These are phyloP conservation scores for Myotis findleyi DNA, from an alignment of 2,797 vertebrate genomes.

Conservation along the genomic window DNA sequence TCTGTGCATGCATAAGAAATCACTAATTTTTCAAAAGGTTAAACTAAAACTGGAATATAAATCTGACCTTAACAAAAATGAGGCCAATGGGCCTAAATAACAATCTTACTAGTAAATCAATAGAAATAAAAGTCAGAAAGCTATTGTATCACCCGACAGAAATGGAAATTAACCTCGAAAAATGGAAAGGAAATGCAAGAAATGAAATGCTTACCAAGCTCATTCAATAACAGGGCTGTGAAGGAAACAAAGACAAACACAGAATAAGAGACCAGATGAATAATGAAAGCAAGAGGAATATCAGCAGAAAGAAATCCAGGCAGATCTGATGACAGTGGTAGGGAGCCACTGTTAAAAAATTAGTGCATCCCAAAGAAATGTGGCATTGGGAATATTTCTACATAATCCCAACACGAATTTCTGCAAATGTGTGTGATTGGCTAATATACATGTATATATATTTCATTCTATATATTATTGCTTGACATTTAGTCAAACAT, in stretches of 20 bases:
- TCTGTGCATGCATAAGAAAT: conserved; percentile 4
- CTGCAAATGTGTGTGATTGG: neutral
- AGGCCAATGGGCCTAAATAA: conserved; percentile 61
- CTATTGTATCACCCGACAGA: conserved; percentile 56
- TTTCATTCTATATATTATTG: neutral
- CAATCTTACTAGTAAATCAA: conserved; percentile 65
- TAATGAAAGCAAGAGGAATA: conserved; percentile 89
- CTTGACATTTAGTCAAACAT: conserved; percentile 19
- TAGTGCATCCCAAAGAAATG: neutral
- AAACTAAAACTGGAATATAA: conserved; percentile 40
- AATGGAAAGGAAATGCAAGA: conserved; percentile 85
- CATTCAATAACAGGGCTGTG: conserved; percentile 93
- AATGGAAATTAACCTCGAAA: conserved; percentile 81
- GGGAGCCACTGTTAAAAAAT: conserved; percentile 1
- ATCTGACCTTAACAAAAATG: conserved; percentile 72
- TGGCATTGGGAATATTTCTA: neutral
- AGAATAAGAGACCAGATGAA: conserved; percentile 92
- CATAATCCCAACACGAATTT: neutral
- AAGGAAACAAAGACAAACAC: conserved; percentile 91
- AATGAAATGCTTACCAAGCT: conserved; percentile 92
- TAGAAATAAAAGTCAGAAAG: conserved; percentile 69
- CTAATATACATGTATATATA: neutral
- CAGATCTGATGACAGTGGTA: conserved; percentile 79
- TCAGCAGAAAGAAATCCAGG: conserved; percentile 88
- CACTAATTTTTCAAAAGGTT: neutral